Evolutionary conservation across 2,797 vertebrate genomes (phyloP).

Genomic region (Okamejei kenojei): DNA sequence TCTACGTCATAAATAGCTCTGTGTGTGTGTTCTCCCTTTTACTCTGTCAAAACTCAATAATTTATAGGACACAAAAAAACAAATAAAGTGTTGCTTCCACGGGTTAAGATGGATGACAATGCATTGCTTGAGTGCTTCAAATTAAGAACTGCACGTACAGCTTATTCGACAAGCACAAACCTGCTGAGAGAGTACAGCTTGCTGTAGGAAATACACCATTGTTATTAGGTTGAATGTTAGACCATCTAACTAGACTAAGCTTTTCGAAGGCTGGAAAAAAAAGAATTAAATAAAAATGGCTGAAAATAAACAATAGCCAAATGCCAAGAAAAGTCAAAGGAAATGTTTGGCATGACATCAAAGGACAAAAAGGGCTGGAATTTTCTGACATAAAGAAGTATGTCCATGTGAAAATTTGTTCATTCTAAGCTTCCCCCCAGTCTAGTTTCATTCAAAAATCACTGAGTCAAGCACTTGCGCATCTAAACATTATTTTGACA

Average conservation of each 20-base stretch:
- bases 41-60: slow-evolving; percentile 35
- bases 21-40: not conserved
- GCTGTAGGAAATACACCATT: not conserved
- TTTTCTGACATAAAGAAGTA: too few species aligned
- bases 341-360: too few species aligned
- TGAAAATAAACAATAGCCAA: not conserved
- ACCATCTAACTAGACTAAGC: not conserved
- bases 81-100: slow-evolving; percentile 14
- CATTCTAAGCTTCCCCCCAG: too few species aligned
- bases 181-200: not conserved
- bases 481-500: too few species aligned
- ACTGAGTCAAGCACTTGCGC: too few species aligned
- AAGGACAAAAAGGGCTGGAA: too few species aligned
- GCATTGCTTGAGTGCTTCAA: slow-evolving; percentile 34
- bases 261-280: not conserved
- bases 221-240: not conserved
- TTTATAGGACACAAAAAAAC: not conserved
- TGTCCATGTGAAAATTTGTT: too few species aligned
- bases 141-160: slow-evolving; percentile 19
- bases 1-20: not conserved
- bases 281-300: not conserved
- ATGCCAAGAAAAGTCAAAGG: not conserved
- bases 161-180: not conserved
- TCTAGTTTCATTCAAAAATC: too few species aligned
- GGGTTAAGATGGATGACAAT: slow-evolving; percentile 20